Conservation (phyloP, 1,140 invertebrate species). For the Ceratina australensis region DNA sequence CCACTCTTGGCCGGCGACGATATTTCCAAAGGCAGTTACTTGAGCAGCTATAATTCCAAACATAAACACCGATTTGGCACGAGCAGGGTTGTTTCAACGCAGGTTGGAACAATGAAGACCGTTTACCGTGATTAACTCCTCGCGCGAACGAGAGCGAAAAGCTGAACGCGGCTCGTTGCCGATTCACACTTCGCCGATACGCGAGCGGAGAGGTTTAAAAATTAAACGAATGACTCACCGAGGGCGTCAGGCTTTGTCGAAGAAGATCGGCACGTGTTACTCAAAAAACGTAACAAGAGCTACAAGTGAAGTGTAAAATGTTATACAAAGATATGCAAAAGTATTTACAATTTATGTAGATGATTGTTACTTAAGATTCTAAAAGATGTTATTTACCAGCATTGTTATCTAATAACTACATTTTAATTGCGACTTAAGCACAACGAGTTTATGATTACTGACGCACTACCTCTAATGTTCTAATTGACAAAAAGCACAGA, state of each 20-base stretch:
- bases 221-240: conserved; percentile 32
- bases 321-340: too few species aligned
- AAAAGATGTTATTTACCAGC: too few species aligned
- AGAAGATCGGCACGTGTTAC: neutral
- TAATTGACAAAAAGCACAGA: too few species aligned
- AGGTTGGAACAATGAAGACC: conserved; percentile 61
- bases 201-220: conserved; percentile 41
- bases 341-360: too few species aligned
- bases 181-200: conserved; percentile 55
- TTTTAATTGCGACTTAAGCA: too few species aligned
- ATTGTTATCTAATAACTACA: too few species aligned
- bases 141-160: conserved; percentile 58
- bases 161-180: conserved; percentile 32
- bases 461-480: too few species aligned
- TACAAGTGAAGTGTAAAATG: too few species aligned
- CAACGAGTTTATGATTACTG: too few species aligned
- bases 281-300: neutral
- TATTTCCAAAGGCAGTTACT: conserved; percentile 70
- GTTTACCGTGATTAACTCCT: conserved; percentile 67
- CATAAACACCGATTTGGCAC: conserved; percentile 74
- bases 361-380: too few species aligned
- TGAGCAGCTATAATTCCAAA: conserved; percentile 70
- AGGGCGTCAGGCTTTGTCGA: neutral
- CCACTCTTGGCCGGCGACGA: conserved; percentile 43
- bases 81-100: conserved; percentile 44